These are phyloP conservation scores for Calephelis virginiensis DNA, from an alignment of 1,140 invertebrate species.

Conservation along the genomic window DNA sequence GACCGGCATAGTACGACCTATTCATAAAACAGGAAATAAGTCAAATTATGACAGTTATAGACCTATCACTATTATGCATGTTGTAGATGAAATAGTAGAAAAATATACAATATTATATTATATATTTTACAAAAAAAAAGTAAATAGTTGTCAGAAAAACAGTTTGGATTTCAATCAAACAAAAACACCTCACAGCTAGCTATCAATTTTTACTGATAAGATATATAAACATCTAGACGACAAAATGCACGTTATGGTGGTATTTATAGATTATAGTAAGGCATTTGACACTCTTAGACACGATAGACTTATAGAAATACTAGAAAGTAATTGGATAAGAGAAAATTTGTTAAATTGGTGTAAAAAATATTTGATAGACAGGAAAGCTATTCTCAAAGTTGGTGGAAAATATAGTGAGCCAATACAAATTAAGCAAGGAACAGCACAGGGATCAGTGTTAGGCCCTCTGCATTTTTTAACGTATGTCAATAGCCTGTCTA, in stretches of 20 bases:
- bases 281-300: slow-evolving; percentile 25
- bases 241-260: slow-evolving; percentile 22
- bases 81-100: slow-evolving; percentile 31
- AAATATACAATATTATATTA: slow-evolving; percentile 25
- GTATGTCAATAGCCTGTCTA: too few species aligned
- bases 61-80: slow-evolving; percentile 28
- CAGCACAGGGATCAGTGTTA: too few species aligned
- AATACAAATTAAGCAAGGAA: too few species aligned
- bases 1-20: slow-evolving; percentile 13
- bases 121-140: slow-evolving; percentile 20
- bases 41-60: slow-evolving; percentile 21
- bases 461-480: too few species aligned
- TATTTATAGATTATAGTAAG: too few species aligned
- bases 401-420: too few species aligned
- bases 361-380: too few species aligned
- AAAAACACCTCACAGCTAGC: slow-evolving; percentile 26
- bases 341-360: too few species aligned
- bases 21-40: slow-evolving; percentile 13
- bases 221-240: slow-evolving; percentile 26
- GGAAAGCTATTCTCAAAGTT: too few species aligned
- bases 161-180: too few species aligned
- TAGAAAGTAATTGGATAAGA: slow-evolving; percentile 15
- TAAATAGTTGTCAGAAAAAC: slow-evolving; percentile 18
- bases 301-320: background rate
- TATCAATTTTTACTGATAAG: slow-evolving; percentile 24